phyloP scores from a whole-genome alignment of 2,888 invertebrate genomes.

The Charanyca ferruginea region DNA sequence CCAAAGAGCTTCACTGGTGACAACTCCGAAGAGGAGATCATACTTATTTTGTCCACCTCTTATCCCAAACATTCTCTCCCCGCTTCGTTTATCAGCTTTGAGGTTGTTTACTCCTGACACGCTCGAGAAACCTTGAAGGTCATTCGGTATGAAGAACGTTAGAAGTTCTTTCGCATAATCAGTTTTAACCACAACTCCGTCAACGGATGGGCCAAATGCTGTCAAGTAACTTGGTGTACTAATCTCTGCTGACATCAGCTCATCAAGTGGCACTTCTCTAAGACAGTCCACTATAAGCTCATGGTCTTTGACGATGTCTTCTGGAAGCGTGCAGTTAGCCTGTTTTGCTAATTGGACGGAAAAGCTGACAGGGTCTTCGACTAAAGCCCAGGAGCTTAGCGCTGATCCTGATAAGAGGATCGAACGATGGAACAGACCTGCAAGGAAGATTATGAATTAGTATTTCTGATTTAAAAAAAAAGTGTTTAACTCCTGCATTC shows the following conservation, averaged over 20 bases:
- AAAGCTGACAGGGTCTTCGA: constrained; percentile 96
- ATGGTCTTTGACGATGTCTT: constrained; percentile 95
- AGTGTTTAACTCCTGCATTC: too few relatives aligned
- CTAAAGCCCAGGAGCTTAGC: constrained; percentile 96
- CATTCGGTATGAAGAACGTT: constrained; percentile 93
- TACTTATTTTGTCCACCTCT: constrained; percentile 93
- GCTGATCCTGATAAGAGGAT: constrained; percentile 97
- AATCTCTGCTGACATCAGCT: constrained; percentile 94
- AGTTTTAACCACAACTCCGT: constrained; percentile 97
- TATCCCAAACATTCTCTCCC: constrained; percentile 91
- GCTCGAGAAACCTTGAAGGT: constrained; percentile 92
- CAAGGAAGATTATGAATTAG: constrained; percentile 73
- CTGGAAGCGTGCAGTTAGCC: constrained; percentile 96
- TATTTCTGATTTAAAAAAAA: neutral
- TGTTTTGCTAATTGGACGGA: constrained; percentile 95
- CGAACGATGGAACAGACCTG: constrained; percentile 96
- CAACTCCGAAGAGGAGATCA: constrained; percentile 97
- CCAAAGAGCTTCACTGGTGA: constrained; percentile 97
- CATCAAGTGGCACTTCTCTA: constrained; percentile 94
- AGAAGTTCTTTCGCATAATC: constrained; percentile 96
- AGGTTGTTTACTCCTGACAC: constrained; percentile 91
- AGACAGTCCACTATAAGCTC: constrained; percentile 96
- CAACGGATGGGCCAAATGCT: constrained; percentile 98
- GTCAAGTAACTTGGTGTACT: constrained; percentile 95
- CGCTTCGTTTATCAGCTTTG: constrained; percentile 92